Conservation (phyloP, 2,113 vertebrate genomes). For the Emberiza fucata region DNA sequence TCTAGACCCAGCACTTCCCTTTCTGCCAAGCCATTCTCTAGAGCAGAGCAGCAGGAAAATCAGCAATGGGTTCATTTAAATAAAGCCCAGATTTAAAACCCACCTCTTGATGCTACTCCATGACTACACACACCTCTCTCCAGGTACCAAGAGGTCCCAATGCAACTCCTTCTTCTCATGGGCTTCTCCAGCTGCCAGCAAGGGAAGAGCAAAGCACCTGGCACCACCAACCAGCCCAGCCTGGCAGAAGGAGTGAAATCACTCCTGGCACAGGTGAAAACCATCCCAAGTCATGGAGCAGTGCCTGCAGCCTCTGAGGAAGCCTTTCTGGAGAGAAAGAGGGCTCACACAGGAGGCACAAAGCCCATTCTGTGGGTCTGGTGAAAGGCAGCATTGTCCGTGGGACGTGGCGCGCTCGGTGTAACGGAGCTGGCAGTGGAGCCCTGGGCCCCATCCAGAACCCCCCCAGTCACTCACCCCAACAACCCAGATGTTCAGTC, state of each 20-base stretch:
- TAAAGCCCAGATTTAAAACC: background rate
- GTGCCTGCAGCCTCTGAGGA: slow-evolving; percentile 13
- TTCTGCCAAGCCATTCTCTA: background rate
- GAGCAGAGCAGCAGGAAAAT: background rate
- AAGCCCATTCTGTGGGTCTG: slow-evolving; percentile 22
- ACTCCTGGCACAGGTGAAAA: slow-evolving; percentile 33
- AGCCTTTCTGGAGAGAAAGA: background rate
- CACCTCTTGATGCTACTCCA: background rate
- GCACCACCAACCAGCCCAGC: background rate
- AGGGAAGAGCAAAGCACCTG: background rate
- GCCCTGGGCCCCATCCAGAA: background rate
- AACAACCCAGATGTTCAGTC: background rate
- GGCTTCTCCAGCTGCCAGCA: background rate
- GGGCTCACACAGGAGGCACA: slow-evolving; percentile 30
- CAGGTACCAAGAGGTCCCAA: background rate
- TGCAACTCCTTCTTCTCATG: background rate
- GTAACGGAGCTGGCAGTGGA: rapidly evolving
- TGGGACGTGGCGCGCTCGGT: background rate
- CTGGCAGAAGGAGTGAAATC: background rate
- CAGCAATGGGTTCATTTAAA: background rate
- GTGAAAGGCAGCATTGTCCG: slow-evolving; percentile 46
- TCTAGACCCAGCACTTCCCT: background rate
- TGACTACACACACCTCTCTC: background rate
- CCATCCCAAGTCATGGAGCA: background rate
- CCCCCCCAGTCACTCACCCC: background rate